A percentile compares a stretch with the other conserved stretches of the same genome.
These are phyloP conservation scores for Barbus barbus DNA, from an alignment of 2,113 vertebrate genomes.

Conservation along the genomic window DNA sequence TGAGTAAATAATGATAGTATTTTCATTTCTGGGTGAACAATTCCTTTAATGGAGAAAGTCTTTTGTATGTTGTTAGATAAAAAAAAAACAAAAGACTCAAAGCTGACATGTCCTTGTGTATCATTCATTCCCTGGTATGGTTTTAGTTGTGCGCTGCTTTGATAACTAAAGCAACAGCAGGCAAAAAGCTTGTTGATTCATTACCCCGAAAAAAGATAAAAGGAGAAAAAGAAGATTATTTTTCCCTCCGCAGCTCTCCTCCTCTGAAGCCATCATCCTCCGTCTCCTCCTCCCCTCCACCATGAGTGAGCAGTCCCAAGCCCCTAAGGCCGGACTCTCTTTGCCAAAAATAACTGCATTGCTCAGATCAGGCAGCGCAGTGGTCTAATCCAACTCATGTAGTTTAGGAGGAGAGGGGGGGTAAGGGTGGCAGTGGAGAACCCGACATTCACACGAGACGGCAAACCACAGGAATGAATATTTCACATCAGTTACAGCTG, in stretches of 20 bases:
- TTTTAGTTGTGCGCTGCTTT: slow-evolving; percentile 24
- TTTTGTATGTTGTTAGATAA: slow-evolving; percentile 16
- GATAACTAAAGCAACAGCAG: slow-evolving; percentile 44
- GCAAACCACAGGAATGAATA: not conserved
- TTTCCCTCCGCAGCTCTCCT: slow-evolving; percentile 8
- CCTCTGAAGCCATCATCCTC: slow-evolving; percentile 8
- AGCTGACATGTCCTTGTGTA: slow-evolving; percentile 9
- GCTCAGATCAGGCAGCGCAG: slow-evolving; percentile 37
- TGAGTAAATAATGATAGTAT: not conserved
- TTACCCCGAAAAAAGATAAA: slow-evolving; percentile 45
- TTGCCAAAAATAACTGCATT: slow-evolving; percentile 48
- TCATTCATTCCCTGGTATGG: slow-evolving; percentile 27
- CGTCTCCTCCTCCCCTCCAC: slow-evolving; percentile 31
- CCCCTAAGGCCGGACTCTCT: slow-evolving; percentile 31
- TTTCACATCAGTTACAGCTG: slow-evolving; percentile 4
- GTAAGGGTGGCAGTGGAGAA: not conserved
- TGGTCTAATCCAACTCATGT: slow-evolving; percentile 44
- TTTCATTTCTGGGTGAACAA: not conserved
- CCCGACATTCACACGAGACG: not conserved
- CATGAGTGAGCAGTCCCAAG: slow-evolving; percentile 36
- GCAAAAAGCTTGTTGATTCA: slow-evolving; percentile 52
- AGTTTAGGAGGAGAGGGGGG: slow-evolving; percentile 9
- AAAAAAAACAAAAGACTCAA: slow-evolving; percentile 16
- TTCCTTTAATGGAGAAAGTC: slow-evolving; percentile 11
- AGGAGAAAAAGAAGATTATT: slow-evolving; percentile 20